Evolutionary conservation across 2,113 vertebrate genomes (phyloP).

Genomic region (Hirundichthys speculiger): DNA sequence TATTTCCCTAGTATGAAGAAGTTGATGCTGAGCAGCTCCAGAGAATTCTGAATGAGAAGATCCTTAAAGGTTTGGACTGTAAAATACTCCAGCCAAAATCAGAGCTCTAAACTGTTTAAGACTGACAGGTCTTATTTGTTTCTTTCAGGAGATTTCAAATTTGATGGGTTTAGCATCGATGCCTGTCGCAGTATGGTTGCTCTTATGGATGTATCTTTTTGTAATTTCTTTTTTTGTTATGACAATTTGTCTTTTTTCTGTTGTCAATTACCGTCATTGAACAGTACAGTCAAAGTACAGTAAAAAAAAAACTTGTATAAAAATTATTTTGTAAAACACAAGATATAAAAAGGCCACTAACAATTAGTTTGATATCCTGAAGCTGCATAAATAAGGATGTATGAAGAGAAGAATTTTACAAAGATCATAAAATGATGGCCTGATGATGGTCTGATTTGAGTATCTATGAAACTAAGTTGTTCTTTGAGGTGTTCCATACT

Average conservation of each 20-base stretch:
- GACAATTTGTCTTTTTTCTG: background rate
- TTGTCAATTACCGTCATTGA: background rate
- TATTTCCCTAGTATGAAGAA: slow-evolving; percentile 67
- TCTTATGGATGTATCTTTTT: slow-evolving; percentile 80
- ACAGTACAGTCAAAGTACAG: too few species aligned
- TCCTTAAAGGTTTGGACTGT: slow-evolving; percentile 51
- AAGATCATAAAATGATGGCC: too few species aligned
- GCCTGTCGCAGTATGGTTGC: slow-evolving; percentile 79
- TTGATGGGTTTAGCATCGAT: slow-evolving; percentile 75
- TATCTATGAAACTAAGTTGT: too few species aligned
- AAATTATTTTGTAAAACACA: too few species aligned
- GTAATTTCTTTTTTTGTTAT: background rate
- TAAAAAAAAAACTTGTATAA: too few species aligned
- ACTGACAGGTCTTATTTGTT: background rate
- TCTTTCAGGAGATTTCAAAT: slow-evolving; percentile 52
- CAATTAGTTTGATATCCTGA: too few species aligned
- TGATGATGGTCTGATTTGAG: too few species aligned
- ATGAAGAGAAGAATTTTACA: too few species aligned
- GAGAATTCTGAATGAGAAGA: slow-evolving; percentile 66
- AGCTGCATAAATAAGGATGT: too few species aligned
- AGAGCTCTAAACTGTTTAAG: background rate
- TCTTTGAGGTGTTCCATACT: too few species aligned
- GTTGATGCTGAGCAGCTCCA: slow-evolving; percentile 75
- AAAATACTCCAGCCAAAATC: background rate
- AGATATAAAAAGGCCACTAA: too few species aligned